Evolutionary conservation across 1,140 invertebrate genomes (phyloP), one percentile per base, ranked within the genome.

Genomic region (Chrysoperla carnea): DNA sequence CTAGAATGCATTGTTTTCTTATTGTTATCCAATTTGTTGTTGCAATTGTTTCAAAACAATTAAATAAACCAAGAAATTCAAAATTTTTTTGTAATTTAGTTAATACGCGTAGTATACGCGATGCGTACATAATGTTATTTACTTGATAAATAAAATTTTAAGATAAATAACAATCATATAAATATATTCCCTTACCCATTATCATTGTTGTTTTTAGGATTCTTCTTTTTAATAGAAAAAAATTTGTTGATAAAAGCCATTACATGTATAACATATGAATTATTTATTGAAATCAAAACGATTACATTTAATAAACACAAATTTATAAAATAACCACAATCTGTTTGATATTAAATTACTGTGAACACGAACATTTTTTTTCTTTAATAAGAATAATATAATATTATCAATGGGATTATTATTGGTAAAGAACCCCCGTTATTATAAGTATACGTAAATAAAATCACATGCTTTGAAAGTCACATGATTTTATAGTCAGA

Each of bases 401-500:
- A 23, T 23, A 23, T 23, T 23, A 23, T 23, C 17, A 23, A 23
- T 23, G 17, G 17, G 17, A 23, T 23, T 23, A 23, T 23, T 23
- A 23, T 23, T 23, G 17, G 17, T 23, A 23, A 23, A 23, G 17
- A 23, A 23, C 17, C 17, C 17, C 17, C 17, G 17, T 23, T 23
- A 23, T 23, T 23, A 23, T 23, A 23, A 23, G 17, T 23, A 23
- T 23, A 23, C 17, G 17, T 23, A 67, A 67, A 67, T 63, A 70
- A 67, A 68, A 64, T 69, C 68, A 70, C 68, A 66, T 69, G 67
- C 64, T 52, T 49, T 47, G 38, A 43, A 48, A 66, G 67, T 70
- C 67, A 70, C 69, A 68, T 70, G 67, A 69, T 67, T 55, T 56
- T 23, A 23, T 23, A 23, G 17, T 23, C 17, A 23, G 17, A 23